phyloP scores from a whole-genome alignment of 2,113 vertebrate species.

The Rattus norvegicus region GRCr8 NC_086036.1:53864001-53864500 shows the following conservation, averaged over 20 bases:
- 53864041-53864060: neutral
- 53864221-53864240: neutral
- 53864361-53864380: neutral
- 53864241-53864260: neutral
- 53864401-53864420: neutral
- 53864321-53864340: neutral
- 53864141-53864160: neutral
- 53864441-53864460: neutral
- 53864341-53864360: neutral
- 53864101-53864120: neutral
- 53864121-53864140: neutral
- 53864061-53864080: neutral
- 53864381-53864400: neutral
- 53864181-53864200: neutral
- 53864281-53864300: neutral
- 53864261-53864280: neutral
- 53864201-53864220: neutral
- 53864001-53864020: no score
- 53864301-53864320: neutral
- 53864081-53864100: no score
- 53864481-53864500: neutral
- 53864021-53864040: neutral
- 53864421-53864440: neutral
- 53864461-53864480: neutral
- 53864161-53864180: no score